Evolutionary conservation across 2,797 vertebrate genomes (phyloP), one percentile per base, ranked within the genome.

Genomic region (Rhinogobio ventralis): DNA sequence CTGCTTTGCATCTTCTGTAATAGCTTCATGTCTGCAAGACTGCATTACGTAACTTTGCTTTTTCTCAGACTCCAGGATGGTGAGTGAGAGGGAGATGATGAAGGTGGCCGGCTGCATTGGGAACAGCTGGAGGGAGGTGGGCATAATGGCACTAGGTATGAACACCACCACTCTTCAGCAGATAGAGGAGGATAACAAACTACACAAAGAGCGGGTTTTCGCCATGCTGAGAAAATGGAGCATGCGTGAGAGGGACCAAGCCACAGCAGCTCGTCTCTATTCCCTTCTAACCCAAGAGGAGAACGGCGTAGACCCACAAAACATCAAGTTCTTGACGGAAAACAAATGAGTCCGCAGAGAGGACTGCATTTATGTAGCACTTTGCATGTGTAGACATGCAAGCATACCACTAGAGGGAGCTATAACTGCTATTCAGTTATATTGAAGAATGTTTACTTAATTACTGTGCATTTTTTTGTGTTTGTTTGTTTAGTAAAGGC

Each of bases 1-100:
- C 72, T 67, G 33, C 23, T 78, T 77, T 77, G 49, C 74, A 68
- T 77, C 9, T 64, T 53, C n/a, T 15, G 8, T 46, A 17, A 15
- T 7, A 0, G 23, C 60, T 25, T 68, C 17, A 7, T n/a, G 64
- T 30, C n/a, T 2, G 11, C 46, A 6, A 11, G 28, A n/a, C 46
- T 67, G 4, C 23, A 28, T 76, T 30, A 46, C 46, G 2, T 87
- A 14, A 55, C 10, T 20, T 39, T 64, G 2, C 2, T 67, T 6
- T 76, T 75, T 36, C 39, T 82, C 51, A 30, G 80, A 84, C 14
- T 73, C 75, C 84, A 92, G 93, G 77, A 25, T 66, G 19, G 91
- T 96, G 75, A 93, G 79, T 0, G 95, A 95, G 90, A 94, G 87
- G 86, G 93, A 95, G 92, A 90, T 96, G 89, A 95, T 95, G 94